Conservation (phyloP, 2,113 vertebrate species). For the Periophthalmodon schlosseri region DNA sequence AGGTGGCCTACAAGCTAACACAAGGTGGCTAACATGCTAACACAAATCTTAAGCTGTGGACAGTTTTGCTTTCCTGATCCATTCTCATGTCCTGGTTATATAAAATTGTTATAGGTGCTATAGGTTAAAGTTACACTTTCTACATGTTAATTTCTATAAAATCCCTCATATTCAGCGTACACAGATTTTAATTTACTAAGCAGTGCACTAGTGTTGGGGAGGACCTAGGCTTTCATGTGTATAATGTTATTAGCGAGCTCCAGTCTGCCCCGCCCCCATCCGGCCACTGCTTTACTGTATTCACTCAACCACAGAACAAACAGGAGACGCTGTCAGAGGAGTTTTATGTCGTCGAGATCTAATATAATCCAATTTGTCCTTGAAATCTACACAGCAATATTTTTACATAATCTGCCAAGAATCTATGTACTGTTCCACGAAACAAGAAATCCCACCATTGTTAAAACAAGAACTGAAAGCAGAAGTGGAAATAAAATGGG, state of each 20-base stretch:
- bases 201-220: neutral
- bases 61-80: neutral
- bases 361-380: neutral
- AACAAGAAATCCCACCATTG: neutral
- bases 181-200: neutral
- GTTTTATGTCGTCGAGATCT: neutral
- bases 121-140: too few species aligned
- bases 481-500: constrained; percentile 10
- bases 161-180: neutral
- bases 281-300: neutral
- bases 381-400: neutral
- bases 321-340: neutral
- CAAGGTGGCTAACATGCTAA: neutral
- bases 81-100: too few species aligned
- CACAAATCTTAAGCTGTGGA: neutral
- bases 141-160: neutral
- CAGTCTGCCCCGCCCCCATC: constrained; percentile 21
- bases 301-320: constrained; percentile 23
- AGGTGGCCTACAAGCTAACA: neutral
- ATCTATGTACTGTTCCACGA: neutral
- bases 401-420: neutral
- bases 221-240: neutral
- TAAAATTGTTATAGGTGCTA: too few species aligned
- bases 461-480: constrained; percentile 23
- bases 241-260: too few species aligned